Evolutionary conservation across 1,140 invertebrate genomes (phyloP).

Genomic region (Colletes gigas): DNA sequence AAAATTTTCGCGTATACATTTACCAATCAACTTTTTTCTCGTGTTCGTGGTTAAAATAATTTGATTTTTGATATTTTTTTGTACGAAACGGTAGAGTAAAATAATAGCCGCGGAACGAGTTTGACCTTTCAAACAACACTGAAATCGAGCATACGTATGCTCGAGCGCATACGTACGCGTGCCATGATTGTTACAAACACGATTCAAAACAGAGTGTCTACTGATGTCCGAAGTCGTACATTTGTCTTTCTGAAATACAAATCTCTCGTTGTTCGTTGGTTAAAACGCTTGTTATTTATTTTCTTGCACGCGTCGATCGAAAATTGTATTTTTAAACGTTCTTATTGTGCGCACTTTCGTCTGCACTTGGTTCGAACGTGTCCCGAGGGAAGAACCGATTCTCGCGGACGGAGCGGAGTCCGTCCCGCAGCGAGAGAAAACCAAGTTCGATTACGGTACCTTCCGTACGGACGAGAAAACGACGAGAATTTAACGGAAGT

Average conservation of each 20-base stretch:
- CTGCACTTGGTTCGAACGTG: constrained; percentile 13
- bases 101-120: background rate
- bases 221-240: constrained; percentile 28
- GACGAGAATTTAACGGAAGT: too few species aligned
- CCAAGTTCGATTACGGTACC: too few species aligned
- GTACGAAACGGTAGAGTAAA: too few species aligned
- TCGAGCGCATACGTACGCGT: background rate
- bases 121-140: constrained; percentile 30
- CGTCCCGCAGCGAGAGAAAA: too few species aligned
- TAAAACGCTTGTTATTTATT: constrained; percentile 42
- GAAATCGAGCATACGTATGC: background rate
- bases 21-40: too few species aligned
- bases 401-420: too few species aligned
- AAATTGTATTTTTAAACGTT: constrained; percentile 25
- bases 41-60: too few species aligned
- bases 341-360: constrained; percentile 32
- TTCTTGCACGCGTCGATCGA: constrained; percentile 45
- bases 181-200: constrained; percentile 31
- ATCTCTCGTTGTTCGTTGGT: constrained; percentile 48
- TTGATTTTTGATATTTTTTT: too few species aligned
- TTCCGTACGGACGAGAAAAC: too few species aligned
- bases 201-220: constrained; percentile 56
- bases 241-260: constrained; percentile 37
- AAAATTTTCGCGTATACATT: too few species aligned
- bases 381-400: background rate